A percentile compares a stretch with the other conserved stretches of the same genome.
phyloP scores from a whole-genome alignment of 2,797 vertebrate species.

The Alauda arvensis region DNA sequence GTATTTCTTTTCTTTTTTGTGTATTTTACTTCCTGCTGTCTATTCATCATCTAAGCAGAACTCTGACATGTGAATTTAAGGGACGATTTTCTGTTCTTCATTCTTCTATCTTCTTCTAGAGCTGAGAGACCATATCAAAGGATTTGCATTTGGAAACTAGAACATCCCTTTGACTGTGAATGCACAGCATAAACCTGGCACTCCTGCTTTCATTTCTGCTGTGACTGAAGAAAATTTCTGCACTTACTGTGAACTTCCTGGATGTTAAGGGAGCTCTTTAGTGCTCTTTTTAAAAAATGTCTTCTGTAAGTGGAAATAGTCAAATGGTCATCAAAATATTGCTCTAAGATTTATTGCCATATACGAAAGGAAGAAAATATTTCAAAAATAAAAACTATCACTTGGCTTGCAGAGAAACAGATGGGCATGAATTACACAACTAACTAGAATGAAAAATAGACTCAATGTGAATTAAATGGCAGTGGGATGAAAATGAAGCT shows the following conservation, averaged over 20 bases:
- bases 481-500: constrained; percentile 20
- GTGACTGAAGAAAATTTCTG: constrained; percentile 10
- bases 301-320: not conserved
- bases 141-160: constrained; percentile 29
- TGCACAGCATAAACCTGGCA: not conserved
- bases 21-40: not conserved
- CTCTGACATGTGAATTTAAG: not conserved
- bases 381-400: constrained; percentile 25
- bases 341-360: constrained; percentile 3
- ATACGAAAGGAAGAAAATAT: constrained; percentile 13
- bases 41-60: not conserved
- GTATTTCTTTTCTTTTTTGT: not conserved
- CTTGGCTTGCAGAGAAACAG: constrained; percentile 45
- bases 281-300: not conserved
- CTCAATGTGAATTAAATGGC: constrained; percentile 42
- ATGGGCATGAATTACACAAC: constrained; percentile 57
- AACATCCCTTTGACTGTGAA: constrained; percentile 16
- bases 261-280: not conserved
- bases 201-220: constrained; percentile 8
- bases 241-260: not conserved
- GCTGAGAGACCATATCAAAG: not conserved
- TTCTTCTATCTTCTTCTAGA: not conserved
- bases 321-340: not conserved
- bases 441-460: constrained; percentile 50
- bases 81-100: not conserved